Evolutionary conservation across 30 jellyfish, hydroid and myxozoan species (phyloP).

Genomic region (Hydractinia echinata): DNA sequence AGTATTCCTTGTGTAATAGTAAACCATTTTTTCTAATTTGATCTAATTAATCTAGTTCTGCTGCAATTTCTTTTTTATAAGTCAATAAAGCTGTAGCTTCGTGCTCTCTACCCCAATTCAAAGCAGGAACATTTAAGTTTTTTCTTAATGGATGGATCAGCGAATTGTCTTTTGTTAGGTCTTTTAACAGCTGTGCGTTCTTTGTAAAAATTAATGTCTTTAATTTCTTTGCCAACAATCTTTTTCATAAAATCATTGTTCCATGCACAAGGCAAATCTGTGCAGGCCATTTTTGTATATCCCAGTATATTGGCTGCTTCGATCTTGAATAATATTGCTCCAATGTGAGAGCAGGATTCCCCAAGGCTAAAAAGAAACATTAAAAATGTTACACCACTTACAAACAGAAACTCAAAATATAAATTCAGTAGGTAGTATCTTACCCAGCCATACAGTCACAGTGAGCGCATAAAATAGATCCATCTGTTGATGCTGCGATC

Average conservation of each 20-base stretch:
- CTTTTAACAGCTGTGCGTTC: background rate
- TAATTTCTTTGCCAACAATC: background rate
- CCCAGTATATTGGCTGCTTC: conserved; percentile 48
- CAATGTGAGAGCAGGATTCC: conserved; percentile 63
- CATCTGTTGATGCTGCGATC: background rate
- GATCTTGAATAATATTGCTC: conserved; percentile 48
- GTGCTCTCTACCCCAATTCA: conserved; percentile 1
- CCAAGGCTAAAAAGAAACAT: too few species aligned
- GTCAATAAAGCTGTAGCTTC: conserved; percentile 10
- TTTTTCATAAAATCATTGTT: too few species aligned
- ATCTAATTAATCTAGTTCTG: background rate
- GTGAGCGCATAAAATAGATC: conserved; percentile 18
- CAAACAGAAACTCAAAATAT: too few species aligned
- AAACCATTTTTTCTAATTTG: conserved; percentile 20
- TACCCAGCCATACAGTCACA: conserved; percentile 23
- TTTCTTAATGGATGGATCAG: too few species aligned
- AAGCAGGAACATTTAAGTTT: too few species aligned
- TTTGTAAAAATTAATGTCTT: background rate
- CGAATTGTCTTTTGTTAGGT: background rate
- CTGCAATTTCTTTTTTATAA: background rate
- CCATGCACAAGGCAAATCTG: conserved; percentile 32
- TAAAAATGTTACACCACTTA: too few species aligned
- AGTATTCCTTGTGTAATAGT: background rate
- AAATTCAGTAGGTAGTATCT: too few species aligned
- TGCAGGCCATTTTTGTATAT: conserved; percentile 41